Percentiles rank a stretch among this genome's conserved stretches.
Conservation (phyloP, 1,140 invertebrate species). For the Dendrolimus kikuchii region DNA sequence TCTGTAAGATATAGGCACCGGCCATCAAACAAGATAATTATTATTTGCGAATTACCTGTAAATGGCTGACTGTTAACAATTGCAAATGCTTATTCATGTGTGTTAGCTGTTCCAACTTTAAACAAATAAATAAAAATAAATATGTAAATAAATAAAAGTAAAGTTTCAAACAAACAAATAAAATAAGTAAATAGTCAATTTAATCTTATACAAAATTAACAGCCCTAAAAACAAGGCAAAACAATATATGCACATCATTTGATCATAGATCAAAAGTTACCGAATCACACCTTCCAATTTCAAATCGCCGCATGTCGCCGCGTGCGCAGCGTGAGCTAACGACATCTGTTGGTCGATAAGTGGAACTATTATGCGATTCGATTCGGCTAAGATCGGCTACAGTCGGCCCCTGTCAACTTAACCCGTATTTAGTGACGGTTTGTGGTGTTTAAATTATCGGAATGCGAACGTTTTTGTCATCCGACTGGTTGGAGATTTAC, state of each 20-base stretch:
- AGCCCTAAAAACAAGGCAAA: too few relatives aligned
- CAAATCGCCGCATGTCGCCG: constrained; percentile 25
- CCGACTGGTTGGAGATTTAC: constrained; percentile 2
- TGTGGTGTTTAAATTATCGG: constrained; percentile 45
- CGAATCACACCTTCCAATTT: constrained; percentile 19
- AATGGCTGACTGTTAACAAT: too few relatives aligned
- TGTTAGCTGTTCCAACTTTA: not conserved
- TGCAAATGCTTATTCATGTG: too few relatives aligned
- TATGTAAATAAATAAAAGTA: constrained; percentile 2
- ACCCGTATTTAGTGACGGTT: constrained; percentile 48
- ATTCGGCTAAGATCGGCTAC: constrained; percentile 29
- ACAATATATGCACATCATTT: too few relatives aligned
- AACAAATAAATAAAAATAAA: too few relatives aligned
- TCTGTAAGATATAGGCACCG: too few relatives aligned
- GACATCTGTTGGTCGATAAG: constrained; percentile 60
- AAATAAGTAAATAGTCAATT: not conserved
- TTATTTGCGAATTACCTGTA: too few relatives aligned
- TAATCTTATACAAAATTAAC: too few relatives aligned
- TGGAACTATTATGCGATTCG: constrained; percentile 60
- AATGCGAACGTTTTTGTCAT: constrained; percentile 51
- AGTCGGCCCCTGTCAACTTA: constrained; percentile 38
- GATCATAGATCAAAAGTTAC: constrained; percentile 3
- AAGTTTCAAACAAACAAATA: constrained; percentile 11
- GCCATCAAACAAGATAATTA: too few relatives aligned
- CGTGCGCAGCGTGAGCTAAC: constrained; percentile 56